A percentile compares a stretch with the other conserved stretches of the same genome.
phyloP scores from a whole-genome alignment of 2,888 invertebrate species.

The Sphinx pinastri region DNA sequence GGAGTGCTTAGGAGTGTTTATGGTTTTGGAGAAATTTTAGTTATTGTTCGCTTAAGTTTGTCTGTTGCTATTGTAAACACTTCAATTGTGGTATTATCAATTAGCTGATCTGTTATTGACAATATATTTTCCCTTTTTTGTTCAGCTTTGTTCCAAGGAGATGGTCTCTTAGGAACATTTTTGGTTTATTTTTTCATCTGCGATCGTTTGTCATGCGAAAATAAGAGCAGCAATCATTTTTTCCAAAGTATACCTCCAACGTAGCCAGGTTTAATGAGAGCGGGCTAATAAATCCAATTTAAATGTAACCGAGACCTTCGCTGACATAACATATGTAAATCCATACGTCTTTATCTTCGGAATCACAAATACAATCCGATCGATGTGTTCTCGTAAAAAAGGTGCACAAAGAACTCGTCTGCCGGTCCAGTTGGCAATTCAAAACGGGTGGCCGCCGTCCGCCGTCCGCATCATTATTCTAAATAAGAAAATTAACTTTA shows the following conservation, averaged over 20 bases:
- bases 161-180: not conserved
- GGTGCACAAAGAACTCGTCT: constrained; percentile 48
- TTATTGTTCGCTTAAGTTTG: constrained; percentile 38
- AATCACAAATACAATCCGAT: constrained; percentile 77
- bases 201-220: not conserved
- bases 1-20: constrained; percentile 51
- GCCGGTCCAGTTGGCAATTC: constrained; percentile 71
- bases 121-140: constrained; percentile 1
- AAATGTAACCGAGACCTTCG: constrained; percentile 76
- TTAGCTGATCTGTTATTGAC: constrained; percentile 12
- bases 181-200: no score
- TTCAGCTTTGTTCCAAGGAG: not conserved
- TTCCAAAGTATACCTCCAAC: constrained; percentile 67
- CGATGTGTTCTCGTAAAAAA: constrained; percentile 66
- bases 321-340: constrained; percentile 83
- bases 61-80: not conserved
- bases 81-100: constrained; percentile 1
- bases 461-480: constrained; percentile 71
- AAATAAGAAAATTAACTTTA: constrained; percentile 81
- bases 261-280: constrained; percentile 67
- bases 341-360: constrained; percentile 81
- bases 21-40: not conserved
- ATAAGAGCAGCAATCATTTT: constrained; percentile 31
- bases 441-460: constrained; percentile 79
- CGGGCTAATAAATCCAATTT: constrained; percentile 83